Percentiles rank a stretch among this genome's conserved stretches.
Evolutionary conservation across 2,113 vertebrate species (phyloP).

Genomic region (Siphamia tubifer): DNA sequence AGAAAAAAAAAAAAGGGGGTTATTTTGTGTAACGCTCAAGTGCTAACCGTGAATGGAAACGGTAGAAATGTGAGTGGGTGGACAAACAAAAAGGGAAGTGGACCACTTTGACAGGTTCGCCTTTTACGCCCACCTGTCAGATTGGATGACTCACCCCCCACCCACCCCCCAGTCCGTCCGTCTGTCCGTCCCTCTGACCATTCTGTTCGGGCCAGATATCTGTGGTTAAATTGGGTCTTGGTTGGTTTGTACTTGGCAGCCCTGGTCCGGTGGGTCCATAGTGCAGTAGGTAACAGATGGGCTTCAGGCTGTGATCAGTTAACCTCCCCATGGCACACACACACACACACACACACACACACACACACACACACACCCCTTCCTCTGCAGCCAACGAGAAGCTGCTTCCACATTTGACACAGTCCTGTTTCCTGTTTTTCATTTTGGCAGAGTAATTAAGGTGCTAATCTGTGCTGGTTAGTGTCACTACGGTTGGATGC

Average conservation of each 20-base stretch:
- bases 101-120: too few relatives aligned
- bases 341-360: neutral
- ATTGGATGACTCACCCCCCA: neutral
- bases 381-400: conserved; percentile 6
- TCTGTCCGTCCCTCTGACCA: neutral
- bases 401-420: conserved; percentile 9
- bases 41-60: neutral
- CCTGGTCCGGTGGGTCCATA: conserved; percentile 14
- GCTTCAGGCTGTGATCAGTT: conserved; percentile 36
- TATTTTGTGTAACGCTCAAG: neutral
- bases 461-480: neutral
- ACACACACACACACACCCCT: neutral
- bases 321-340: conserved; percentile 12
- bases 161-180: neutral
- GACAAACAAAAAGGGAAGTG: too few relatives aligned
- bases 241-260: conserved; percentile 26
- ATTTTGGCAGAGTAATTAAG: neutral
- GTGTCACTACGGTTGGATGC: neutral
- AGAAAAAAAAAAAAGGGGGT: neutral
- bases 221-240: conserved; percentile 33
- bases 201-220: neutral
- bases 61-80: neutral
- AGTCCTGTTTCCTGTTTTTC: conserved; percentile 8
- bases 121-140: conserved; percentile 4
- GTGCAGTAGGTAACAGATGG: conserved; percentile 52